Conservation (phyloP, 1,140 invertebrate genomes). For the Mactra quadrangularis region DNA sequence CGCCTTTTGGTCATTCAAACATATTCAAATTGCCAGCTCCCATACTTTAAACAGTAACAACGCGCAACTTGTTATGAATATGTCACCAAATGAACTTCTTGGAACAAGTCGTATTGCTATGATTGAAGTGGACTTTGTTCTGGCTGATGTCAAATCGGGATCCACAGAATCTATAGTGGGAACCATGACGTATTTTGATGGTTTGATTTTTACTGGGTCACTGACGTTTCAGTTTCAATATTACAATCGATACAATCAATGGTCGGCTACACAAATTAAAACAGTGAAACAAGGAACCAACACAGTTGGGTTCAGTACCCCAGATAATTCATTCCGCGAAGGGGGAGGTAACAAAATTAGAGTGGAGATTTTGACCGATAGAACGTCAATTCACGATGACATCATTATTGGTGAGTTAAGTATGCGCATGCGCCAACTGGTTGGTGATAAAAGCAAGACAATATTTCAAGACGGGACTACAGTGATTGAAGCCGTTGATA, state of each 20-base stretch:
- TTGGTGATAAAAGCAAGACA: neutral
- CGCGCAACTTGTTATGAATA: neutral
- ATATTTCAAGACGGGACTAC: conserved; percentile 56
- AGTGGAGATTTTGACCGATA: conserved; percentile 23
- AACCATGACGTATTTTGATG: conserved; percentile 45
- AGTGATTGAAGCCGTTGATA: conserved; percentile 70
- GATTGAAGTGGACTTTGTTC: conserved; percentile 59
- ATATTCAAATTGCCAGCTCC: neutral
- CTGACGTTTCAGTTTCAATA: conserved; percentile 55
- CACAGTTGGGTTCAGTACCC: conserved; percentile 41
- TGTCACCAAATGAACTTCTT: neutral
- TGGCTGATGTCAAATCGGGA: conserved; percentile 59
- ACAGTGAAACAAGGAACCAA: conserved; percentile 20
- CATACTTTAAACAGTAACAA: neutral
- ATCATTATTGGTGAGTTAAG: neutral
- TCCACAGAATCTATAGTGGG: conserved; percentile 69
- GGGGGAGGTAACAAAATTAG: conserved; percentile 44
- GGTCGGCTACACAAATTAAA: conserved; percentile 13
- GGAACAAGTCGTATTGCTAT: neutral
- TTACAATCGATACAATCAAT: conserved; percentile 53
- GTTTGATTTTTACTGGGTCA: conserved; percentile 16
- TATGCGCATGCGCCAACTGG: conserved; percentile 27
- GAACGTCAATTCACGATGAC: neutral
- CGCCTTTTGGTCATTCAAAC: conserved; percentile 30
- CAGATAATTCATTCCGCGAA: conserved; percentile 70